Evolutionary conservation across 1,140 invertebrate species (phyloP).

Genomic region (Leucophenga varia): DNA sequence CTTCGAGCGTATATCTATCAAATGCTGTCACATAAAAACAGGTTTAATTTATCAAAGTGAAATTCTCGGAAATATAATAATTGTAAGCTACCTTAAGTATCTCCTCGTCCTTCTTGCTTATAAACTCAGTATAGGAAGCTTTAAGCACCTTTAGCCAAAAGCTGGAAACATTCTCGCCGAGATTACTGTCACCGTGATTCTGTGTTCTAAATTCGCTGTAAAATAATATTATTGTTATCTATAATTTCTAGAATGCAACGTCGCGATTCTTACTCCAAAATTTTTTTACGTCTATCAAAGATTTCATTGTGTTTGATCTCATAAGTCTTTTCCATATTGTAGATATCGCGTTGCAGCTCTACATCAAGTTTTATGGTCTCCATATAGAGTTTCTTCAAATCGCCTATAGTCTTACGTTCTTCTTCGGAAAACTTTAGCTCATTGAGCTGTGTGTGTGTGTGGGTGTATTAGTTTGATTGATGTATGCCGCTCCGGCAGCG

Average conservation of each 20-base stretch:
- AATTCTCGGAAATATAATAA: slow-evolving; percentile 3
- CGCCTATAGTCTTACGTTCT: slow-evolving; percentile 78
- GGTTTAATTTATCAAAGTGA: not conserved
- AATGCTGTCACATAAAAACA: slow-evolving; percentile 6
- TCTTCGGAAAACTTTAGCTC: slow-evolving; percentile 56
- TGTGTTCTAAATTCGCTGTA: slow-evolving; percentile 34
- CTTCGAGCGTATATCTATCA: slow-evolving; percentile 35
- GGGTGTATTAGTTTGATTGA: too few species aligned
- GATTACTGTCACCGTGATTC: slow-evolving; percentile 27
- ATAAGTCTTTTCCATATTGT: slow-evolving; percentile 82
- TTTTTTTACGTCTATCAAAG: slow-evolving; percentile 44
- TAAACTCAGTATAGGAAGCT: slow-evolving; percentile 69
- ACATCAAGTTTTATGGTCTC: slow-evolving; percentile 79
- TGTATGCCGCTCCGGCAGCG: not conserved
- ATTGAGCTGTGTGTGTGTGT: slow-evolving; percentile 2
- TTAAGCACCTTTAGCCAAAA: slow-evolving; percentile 94
- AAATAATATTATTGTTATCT: not conserved
- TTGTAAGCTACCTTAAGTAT: slow-evolving; percentile 71
- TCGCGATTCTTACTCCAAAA: slow-evolving; percentile 38
- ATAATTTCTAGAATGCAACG: not conserved
- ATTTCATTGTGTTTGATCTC: slow-evolving; percentile 57
- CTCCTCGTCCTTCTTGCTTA: slow-evolving; percentile 80
- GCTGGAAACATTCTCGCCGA: slow-evolving; percentile 70
- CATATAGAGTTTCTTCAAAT: slow-evolving; percentile 84
- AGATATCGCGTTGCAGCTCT: slow-evolving; percentile 85